Percentiles rank a stretch among this genome's conserved stretches.
These are phyloP conservation scores for Penaeus chinensis DNA, from an alignment of 1,140 invertebrate genomes.

Conservation along the genomic window DNA sequence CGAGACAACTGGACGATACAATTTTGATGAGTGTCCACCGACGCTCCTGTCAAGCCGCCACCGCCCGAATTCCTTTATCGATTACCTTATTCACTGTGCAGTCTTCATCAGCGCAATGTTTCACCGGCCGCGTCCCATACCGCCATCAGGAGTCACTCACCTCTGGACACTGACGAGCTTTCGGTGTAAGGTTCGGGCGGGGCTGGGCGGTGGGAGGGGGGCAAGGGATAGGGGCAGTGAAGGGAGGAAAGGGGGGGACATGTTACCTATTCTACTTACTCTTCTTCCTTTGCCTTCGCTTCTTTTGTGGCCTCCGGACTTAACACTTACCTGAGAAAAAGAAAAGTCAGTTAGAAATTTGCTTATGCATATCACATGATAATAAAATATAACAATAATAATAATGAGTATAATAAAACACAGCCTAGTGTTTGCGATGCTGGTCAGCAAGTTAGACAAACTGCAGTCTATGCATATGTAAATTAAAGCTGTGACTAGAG, in stretches of 20 bases:
- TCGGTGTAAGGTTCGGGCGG: too few species aligned
- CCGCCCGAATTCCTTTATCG: constrained; percentile 54
- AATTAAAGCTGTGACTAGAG: constrained; percentile 29
- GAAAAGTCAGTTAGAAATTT: not conserved
- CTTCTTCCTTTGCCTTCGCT: not conserved
- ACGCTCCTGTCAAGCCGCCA: constrained; percentile 32
- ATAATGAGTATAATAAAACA: not conserved
- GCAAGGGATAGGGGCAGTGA: not conserved
- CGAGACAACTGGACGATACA: constrained; percentile 57
- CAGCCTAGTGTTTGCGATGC: not conserved
- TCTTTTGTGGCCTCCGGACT: too few species aligned
- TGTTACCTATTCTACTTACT: not conserved
- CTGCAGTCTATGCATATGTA: constrained; percentile 35
- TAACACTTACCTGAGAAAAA: constrained; percentile 41
- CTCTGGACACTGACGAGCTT: constrained; percentile 15
- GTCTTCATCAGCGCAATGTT: constrained; percentile 44
- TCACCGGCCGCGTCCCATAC: constrained; percentile 31
- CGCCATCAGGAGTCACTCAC: constrained; percentile 37
- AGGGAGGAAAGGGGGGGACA: not conserved
- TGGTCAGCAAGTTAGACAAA: constrained; percentile 21
- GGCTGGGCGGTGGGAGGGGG: not conserved
- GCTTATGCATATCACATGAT: not conserved
- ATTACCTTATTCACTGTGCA: constrained; percentile 59
- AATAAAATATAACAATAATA: not conserved
- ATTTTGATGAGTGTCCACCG: constrained; percentile 58